These are phyloP conservation scores for Gortyna flavago DNA, from an alignment of 2,888 invertebrate genomes.

Conservation along the genomic window DNA sequence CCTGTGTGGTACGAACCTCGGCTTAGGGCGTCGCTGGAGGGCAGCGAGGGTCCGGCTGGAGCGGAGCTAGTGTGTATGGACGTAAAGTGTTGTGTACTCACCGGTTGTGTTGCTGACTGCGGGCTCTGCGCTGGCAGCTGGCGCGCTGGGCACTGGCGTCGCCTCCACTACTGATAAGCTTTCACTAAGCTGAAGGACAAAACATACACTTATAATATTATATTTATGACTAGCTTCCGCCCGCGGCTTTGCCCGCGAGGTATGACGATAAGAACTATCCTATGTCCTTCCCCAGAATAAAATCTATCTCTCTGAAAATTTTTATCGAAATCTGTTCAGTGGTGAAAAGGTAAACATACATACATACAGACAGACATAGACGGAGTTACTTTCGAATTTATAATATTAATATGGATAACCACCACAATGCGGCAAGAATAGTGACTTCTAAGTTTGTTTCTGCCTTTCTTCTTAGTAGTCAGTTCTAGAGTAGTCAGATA, in stretches of 20 bases:
- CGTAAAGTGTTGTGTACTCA: conserved; percentile 31
- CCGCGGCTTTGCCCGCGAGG: too few relatives aligned
- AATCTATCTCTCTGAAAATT: too few relatives aligned
- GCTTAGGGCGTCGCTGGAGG: neutral
- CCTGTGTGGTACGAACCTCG: too few relatives aligned
- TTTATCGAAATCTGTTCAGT: too few relatives aligned
- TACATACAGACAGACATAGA: too few relatives aligned
- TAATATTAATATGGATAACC: too few relatives aligned
- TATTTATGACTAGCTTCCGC: too few relatives aligned
- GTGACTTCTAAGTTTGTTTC: neutral
- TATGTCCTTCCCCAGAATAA: too few relatives aligned
- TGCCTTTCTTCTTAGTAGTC: neutral
- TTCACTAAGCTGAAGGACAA: conserved; percentile 75
- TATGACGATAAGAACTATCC: too few relatives aligned
- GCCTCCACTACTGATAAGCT: conserved; percentile 79
- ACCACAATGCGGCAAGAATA: neutral
- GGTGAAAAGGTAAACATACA: too few relatives aligned
- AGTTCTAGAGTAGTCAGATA: neutral
- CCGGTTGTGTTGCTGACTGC: conserved; percentile 70
- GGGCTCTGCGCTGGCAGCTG: conserved; percentile 71
- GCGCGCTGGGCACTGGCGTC: conserved; percentile 71
- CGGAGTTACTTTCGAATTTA: too few relatives aligned
- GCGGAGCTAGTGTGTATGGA: neutral
- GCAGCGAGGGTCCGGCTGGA: neutral
- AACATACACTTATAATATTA: neutral